Percentiles rank a stretch among this genome's conserved stretches.
phyloP scores from a whole-genome alignment of 1,140 invertebrate species.

The Popillia japonica region DNA sequence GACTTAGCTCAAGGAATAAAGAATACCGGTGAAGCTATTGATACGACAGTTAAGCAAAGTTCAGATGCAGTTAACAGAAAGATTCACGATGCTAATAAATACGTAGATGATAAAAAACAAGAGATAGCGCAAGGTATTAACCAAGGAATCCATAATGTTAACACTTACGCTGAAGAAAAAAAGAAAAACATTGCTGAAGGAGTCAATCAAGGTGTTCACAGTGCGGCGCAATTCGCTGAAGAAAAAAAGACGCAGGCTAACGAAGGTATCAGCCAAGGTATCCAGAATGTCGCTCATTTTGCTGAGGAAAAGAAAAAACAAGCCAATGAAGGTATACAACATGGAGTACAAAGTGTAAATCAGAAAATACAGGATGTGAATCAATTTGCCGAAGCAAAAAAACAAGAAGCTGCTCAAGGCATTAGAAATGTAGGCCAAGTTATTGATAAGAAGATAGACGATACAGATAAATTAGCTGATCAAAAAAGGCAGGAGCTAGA shows the following conservation, averaged over 20 bases:
- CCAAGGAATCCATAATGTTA: constrained; percentile 38
- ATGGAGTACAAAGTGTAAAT: background rate
- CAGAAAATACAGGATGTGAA: constrained; percentile 29
- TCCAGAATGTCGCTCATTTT: background rate
- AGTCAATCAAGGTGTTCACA: constrained; percentile 39
- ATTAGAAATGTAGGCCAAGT: constrained; percentile 42
- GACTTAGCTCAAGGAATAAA: constrained; percentile 31
- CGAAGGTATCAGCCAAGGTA: constrained; percentile 9
- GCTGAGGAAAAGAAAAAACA: constrained; percentile 28
- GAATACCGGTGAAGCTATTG: constrained; percentile 38
- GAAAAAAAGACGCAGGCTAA: constrained; percentile 41
- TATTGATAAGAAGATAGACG: constrained; percentile 42
- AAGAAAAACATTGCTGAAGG: constrained; percentile 37
- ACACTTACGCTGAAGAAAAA: constrained; percentile 39
- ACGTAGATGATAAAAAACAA: constrained; percentile 37
- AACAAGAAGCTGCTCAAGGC: constrained; percentile 43
- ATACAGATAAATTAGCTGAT: constrained; percentile 27
- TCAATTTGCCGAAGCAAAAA: constrained; percentile 38
- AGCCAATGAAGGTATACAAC: constrained; percentile 21
- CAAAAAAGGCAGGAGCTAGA: constrained; percentile 40
- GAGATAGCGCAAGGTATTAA: constrained; percentile 11
- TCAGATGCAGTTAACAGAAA: background rate
- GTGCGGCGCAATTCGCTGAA: constrained; percentile 36
- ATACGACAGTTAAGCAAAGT: background rate
- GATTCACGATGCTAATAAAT: constrained; percentile 34